These are phyloP conservation scores for Pogoniulus pusillus DNA, from an alignment of 2,797 vertebrate genomes.

Conservation along the genomic window DNA sequence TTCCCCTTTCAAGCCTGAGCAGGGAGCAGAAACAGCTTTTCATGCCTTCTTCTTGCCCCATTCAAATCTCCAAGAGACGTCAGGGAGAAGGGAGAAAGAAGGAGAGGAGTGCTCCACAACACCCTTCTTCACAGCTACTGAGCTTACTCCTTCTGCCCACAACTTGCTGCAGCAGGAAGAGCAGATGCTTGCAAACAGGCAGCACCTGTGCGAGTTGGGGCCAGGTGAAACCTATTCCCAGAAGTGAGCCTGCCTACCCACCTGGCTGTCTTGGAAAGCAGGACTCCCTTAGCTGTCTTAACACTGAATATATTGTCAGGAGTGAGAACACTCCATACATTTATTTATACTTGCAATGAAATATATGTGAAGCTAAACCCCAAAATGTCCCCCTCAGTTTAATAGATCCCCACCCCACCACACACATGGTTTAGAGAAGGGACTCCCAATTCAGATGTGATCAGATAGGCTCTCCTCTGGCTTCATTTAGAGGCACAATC, in stretches of 20 bases:
- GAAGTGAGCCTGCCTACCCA: not conserved
- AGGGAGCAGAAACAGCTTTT: too few relatives aligned
- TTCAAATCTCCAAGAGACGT: too few relatives aligned
- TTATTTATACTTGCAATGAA: not conserved
- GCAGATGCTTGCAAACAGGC: not conserved
- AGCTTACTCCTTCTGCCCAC: too few relatives aligned
- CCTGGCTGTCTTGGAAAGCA: not conserved
- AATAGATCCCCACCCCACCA: not conserved
- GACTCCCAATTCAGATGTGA: not conserved
- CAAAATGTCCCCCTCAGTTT: not conserved
- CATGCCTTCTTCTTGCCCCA: too few relatives aligned
- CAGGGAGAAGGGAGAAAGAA: too few relatives aligned
- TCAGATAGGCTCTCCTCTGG: not conserved
- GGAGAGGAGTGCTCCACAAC: too few relatives aligned
- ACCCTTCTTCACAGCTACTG: not conserved
- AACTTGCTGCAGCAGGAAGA: not conserved
- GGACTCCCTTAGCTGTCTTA: not conserved
- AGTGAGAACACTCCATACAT: not conserved
- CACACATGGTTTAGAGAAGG: not conserved
- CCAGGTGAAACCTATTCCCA: not conserved
- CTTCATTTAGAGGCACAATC: not conserved
- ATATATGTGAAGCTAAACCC: not conserved
- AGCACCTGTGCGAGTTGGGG: not conserved
- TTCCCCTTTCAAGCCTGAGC: too few relatives aligned
- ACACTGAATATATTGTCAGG: accelerated